phyloP scores from a whole-genome alignment of 1,140 invertebrate genomes.

The Forficula auricularia region DNA sequence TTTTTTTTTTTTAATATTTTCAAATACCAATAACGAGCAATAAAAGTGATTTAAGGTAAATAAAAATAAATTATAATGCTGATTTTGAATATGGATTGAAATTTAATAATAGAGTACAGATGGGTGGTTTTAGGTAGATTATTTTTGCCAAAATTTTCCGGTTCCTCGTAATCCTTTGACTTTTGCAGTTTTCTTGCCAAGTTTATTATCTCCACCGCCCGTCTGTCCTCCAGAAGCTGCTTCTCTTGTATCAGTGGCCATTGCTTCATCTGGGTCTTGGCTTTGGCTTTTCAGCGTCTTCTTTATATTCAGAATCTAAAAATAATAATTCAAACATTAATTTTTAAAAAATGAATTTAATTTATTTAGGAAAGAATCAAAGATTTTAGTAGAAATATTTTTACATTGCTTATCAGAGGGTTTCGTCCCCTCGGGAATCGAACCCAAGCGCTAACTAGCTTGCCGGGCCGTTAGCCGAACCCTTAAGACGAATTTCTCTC shows the following conservation, averaged over 20 bases:
- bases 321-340: constrained; percentile 10
- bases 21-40: too few relatives aligned
- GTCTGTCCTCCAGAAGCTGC: constrained; percentile 21
- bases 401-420: not conserved
- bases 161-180: constrained; percentile 30
- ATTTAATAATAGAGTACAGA: too few relatives aligned
- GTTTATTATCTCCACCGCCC: constrained; percentile 25
- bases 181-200: constrained; percentile 29
- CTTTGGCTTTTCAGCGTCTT: constrained; percentile 61
- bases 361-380: constrained; percentile 5
- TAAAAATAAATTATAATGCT: too few relatives aligned
- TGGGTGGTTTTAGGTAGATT: constrained; percentile 1
- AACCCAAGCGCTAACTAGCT: too few relatives aligned
- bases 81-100: too few relatives aligned
- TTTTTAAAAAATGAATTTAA: not conserved
- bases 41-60: too few relatives aligned
- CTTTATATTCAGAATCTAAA: constrained; percentile 57
- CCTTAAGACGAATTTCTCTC: too few relatives aligned
- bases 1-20: too few relatives aligned
- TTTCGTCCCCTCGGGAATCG: too few relatives aligned
- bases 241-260: constrained; percentile 33
- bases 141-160: constrained; percentile 42
- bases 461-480: too few relatives aligned
- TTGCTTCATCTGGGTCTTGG: constrained; percentile 43
- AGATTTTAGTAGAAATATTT: constrained; percentile 2